Base-by-base conservation (phyloP, 1,140 invertebrate genomes). In the Heliothis subflexa region DNA sequence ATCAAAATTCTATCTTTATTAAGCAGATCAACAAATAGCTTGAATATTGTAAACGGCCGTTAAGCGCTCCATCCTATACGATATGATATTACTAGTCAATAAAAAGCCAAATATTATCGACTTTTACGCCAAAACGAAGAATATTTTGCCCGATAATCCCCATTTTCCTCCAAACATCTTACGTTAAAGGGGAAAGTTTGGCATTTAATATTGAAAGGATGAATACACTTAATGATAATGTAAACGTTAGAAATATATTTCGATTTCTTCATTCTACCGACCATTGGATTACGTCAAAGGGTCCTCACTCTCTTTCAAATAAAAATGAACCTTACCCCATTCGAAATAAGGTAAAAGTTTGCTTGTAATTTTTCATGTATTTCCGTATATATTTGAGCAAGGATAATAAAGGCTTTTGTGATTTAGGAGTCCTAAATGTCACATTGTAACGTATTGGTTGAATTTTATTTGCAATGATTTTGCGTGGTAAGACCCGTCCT, bases 341-440 rank as follows among this genome's bases (percentile, higher is more conserved):
- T 28, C 5, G n/a, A 14, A 10, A 14, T n/a, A 52, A 25, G 50
- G 47, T 50, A 0, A 0, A 50, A 14, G 1, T 70, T 52, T n/a
- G 18, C 4, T n/a, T n/a, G 12, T 70, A 9, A 52, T 1, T 14
- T 47, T 18, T 47, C 4, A 47, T 45, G 10, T 18, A 1, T 21
- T 47, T 66, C 16, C 12, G 66, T 14, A 28, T 25, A 18, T 14
- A n/a, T 28, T 25, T 55, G 25, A 18, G 28, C 5, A 33, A 71
- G 50, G 49, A 70, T 70, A 70, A 68, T 52, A 70, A 54, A 50
- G 47, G 66, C 7, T 70, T 54, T 33, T 11, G 14, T 25, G 16
- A 49, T 66, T 49, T 49, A 49, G 40, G 45, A 18, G 21, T 52
- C 52, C 52, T 52, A 52, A 70, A 70, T 70, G 21, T 70, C 66